Evolutionary conservation across 2,797 vertebrate species (phyloP).

Genomic region (Gobio occitaniae): DNA sequence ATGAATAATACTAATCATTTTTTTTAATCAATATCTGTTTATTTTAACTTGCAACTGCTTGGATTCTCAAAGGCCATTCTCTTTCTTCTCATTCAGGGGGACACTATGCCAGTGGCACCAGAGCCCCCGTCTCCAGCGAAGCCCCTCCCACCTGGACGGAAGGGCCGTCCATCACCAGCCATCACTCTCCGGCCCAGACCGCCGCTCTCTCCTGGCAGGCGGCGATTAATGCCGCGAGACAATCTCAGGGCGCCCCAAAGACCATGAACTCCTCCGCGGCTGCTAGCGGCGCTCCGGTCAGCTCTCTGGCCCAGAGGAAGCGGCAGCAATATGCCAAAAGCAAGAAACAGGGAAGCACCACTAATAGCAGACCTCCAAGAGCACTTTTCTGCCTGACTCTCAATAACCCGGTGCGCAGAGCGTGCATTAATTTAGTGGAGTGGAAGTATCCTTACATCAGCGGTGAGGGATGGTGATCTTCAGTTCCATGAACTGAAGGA

Average conservation of each 20-base stretch:
- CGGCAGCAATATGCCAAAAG: constrained; percentile 98
- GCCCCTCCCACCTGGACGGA: constrained; percentile 85
- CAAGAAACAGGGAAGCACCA: constrained; percentile 96
- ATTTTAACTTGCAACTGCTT: not conserved
- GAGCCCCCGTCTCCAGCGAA: constrained; percentile 83
- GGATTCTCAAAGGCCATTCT: constrained; percentile 6
- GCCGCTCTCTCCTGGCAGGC: constrained; percentile 90
- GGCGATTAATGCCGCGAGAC: constrained; percentile 90
- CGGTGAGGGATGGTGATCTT: not conserved
- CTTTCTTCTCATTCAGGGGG: constrained; percentile 78
- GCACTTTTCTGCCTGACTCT: constrained; percentile 98
- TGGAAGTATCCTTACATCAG: constrained; percentile 97
- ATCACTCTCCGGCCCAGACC: constrained; percentile 46
- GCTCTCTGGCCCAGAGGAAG: constrained; percentile 95
- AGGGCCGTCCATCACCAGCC: constrained; percentile 75
- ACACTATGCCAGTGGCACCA: constrained; percentile 93
- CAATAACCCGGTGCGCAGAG: constrained; percentile 97
- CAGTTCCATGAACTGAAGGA: not conserved
- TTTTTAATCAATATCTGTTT: not conserved
- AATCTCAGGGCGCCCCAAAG: constrained; percentile 86
- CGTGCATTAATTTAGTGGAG: constrained; percentile 99
- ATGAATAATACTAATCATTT: no score
- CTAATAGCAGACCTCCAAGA: constrained; percentile 92
- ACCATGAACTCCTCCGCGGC: constrained; percentile 76
- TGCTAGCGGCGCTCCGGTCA: constrained; percentile 79